Base-by-base conservation (phyloP, 2,888 invertebrate species). In the Scaptomyza polygonia region DNA sequence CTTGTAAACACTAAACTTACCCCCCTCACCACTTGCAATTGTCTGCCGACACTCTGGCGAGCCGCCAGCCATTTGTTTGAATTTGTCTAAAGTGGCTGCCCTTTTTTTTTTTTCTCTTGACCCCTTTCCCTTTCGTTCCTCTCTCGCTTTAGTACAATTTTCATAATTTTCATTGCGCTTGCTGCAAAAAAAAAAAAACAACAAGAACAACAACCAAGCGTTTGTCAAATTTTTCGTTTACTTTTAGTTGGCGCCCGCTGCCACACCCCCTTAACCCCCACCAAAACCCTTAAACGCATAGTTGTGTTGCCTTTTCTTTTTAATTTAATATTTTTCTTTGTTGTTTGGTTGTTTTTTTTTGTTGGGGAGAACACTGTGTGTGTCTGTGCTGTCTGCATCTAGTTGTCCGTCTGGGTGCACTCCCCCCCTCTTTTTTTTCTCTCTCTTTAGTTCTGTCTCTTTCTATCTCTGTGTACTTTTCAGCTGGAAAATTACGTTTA, bases 401-500 rank as follows among this genome's bases (percentile, higher is more conserved):
- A 59, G 58, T 44, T 68, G 66, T 71, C 52, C 65, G 76, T 69
- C 75, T 74, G 75, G 32, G 40, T 4, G 12, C 5, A 32, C 32
- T 5, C 42, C 42, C 11, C 29, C 43, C 45, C 44, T 21, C 21
- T 21, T 32, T 43, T 36, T 36, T n/a, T 21, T 34, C 34, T 18
- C 21, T 16, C 36, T n/a, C 25, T 25, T 30, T 39, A 16, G 29
- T 3, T n/a, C 45, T 34, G 29, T 39, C 34, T 27, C 18, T 8
- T 1, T 21, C 39, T 16, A 21, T 21, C 30, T 9, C n/a, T 65
- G 67, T 55, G 36, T 43, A 52, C 68, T 77, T 62, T 77, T 67
- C 53, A 74, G 77, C 55, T 77, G 86, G 43, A 91, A 91, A 39
- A 91, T 91, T 91, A 90, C 90, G 90, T 91, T 91, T 91, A 90